Evolutionary conservation across 2,888 invertebrate genomes (phyloP).

Genomic region (Venustoraphidia nigricollis): DNA sequence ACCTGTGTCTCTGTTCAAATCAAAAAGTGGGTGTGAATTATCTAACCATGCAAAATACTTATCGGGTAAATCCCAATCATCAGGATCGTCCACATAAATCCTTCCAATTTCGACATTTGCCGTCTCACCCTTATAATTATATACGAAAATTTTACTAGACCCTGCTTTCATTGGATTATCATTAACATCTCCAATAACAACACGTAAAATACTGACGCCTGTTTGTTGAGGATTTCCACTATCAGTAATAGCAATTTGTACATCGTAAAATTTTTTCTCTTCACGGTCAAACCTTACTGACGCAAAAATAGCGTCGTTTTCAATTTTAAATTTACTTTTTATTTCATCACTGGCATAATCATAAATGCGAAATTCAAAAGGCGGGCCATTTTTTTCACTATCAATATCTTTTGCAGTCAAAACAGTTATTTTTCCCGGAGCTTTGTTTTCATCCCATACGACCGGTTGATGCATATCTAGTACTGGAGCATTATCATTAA

Average conservation of each 20-base stretch:
- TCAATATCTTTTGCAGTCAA: conserved; percentile 70
- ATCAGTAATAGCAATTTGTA: conserved; percentile 83
- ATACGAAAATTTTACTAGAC: conserved; percentile 80
- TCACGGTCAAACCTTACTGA: conserved; percentile 73
- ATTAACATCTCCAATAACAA: conserved; percentile 89
- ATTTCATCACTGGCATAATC: conserved; percentile 51
- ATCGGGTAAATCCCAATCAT: conserved; percentile 93
- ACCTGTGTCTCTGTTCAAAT: conserved; percentile 59
- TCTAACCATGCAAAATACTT: conserved; percentile 68
- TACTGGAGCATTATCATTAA: conserved; percentile 90
- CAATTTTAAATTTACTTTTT: conserved; percentile 53
- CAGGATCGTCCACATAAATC: conserved; percentile 85
- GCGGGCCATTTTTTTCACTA: conserved; percentile 68
- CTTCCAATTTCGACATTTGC: conserved; percentile 76
- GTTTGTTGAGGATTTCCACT: conserved; percentile 57
- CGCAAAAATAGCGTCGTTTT: conserved; percentile 28
- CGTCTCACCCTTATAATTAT: conserved; percentile 79
- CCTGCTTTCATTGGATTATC: conserved; percentile 85
- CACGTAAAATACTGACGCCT: conserved; percentile 68
- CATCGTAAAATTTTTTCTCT: conserved; percentile 66
- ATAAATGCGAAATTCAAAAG: conserved; percentile 60
- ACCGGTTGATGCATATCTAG: conserved; percentile 68
- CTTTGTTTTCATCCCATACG: conserved; percentile 69
- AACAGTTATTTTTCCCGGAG: conserved; percentile 47
- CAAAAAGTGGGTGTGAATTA: conserved; percentile 47